These are phyloP conservation scores for Amblyornis subalaris DNA, from an alignment of 2,113 vertebrate species.

Conservation along the genomic window DNA sequence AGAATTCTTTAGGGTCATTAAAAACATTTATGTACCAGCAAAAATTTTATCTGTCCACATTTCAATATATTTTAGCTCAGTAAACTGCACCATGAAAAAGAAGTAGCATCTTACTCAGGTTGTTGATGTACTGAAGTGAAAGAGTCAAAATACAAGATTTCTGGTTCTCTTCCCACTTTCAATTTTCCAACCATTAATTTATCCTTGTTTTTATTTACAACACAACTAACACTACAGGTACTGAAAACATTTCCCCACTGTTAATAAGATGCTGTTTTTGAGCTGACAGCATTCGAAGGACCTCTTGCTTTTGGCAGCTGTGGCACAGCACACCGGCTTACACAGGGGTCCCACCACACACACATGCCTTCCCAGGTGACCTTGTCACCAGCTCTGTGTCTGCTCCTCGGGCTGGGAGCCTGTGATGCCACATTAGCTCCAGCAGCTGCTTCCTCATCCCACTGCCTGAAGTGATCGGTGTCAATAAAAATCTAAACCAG, in stretches of 20 bases:
- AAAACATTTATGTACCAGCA: background rate
- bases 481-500: background rate
- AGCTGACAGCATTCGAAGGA: background rate
- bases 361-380: rapidly evolving
- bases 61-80: background rate
- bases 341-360: background rate
- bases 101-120: background rate
- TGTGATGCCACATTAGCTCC: background rate
- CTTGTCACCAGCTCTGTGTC: background rate
- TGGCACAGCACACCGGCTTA: background rate
- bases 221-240: background rate
- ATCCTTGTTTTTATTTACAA: background rate
- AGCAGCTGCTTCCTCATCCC: background rate
- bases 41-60: background rate
- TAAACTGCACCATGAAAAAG: background rate
- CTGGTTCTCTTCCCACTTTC: background rate
- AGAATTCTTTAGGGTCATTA: background rate
- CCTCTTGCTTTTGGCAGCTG: background rate
- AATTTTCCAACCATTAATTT: background rate
- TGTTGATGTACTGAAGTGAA: background rate
- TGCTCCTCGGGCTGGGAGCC: background rate
- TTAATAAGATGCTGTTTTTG: rapidly evolving
- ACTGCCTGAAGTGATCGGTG: background rate
- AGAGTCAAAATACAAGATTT: background rate
- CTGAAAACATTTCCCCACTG: background rate